Conservation (phyloP, 2,113 vertebrate species). For the Genyomyrus donnyi region DNA sequence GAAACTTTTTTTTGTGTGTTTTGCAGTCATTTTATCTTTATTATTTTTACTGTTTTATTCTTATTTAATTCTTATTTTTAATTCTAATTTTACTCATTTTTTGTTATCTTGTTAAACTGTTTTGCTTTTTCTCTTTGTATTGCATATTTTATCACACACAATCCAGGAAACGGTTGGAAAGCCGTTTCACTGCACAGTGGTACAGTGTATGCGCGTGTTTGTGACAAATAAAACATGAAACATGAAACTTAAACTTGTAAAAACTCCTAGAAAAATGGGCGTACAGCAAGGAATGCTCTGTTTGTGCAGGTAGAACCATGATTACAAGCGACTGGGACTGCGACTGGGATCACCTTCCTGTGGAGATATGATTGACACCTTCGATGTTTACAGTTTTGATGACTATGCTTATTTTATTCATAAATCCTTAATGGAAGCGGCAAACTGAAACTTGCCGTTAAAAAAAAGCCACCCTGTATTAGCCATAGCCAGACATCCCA, state of each 20-base stretch:
- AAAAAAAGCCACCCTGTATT: background rate
- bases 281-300: background rate
- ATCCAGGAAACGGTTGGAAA: background rate
- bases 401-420: background rate
- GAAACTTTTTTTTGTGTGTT: background rate
- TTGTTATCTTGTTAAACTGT: background rate
- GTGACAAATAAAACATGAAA: background rate
- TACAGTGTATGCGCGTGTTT: background rate
- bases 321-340: background rate
- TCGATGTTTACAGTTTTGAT: background rate
- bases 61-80: background rate
- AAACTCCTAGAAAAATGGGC: background rate
- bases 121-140: background rate
- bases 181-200: background rate
- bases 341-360: background rate
- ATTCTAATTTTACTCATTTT: background rate
- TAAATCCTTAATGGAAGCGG: background rate
- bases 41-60: background rate
- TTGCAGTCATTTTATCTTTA: background rate
- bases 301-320: background rate
- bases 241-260: background rate
- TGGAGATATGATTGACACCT: background rate
- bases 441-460: background rate
- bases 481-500: background rate
- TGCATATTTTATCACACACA: background rate